These are phyloP conservation scores for Scotopteryx bipunctaria DNA, from an alignment of 2,888 invertebrate species.

Conservation along the genomic window DNA sequence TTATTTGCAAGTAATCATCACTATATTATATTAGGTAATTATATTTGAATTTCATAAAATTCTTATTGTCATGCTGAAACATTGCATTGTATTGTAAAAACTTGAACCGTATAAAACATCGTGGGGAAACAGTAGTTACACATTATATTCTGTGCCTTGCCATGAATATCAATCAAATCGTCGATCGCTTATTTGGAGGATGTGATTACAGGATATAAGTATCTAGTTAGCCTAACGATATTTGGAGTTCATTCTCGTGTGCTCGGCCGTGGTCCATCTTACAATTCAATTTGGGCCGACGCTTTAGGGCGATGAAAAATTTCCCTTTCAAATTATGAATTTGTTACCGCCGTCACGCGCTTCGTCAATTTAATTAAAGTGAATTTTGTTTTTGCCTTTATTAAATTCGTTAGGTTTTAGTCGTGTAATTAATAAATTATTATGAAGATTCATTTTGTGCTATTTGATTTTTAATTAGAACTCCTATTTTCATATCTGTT, in stretches of 20 bases:
- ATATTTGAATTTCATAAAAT: too few species aligned
- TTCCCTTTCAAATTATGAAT: constrained; percentile 73
- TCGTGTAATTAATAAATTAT: constrained; percentile 45
- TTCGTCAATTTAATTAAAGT: constrained; percentile 70
- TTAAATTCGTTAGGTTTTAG: constrained; percentile 45
- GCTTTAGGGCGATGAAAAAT: constrained; percentile 71
- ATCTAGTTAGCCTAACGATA: neutral
- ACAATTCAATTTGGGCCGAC: constrained; percentile 71
- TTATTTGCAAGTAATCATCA: too few species aligned
- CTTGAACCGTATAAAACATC: too few species aligned
- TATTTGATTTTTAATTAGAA: too few species aligned
- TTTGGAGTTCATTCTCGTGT: neutral
- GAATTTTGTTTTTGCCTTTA: constrained; percentile 56
- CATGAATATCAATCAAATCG: neutral
- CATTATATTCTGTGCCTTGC: too few species aligned
- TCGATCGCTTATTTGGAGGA: neutral
- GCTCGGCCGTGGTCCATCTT: constrained; percentile 31
- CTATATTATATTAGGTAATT: too few species aligned
- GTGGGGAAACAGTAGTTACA: too few species aligned
- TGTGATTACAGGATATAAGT: neutral
- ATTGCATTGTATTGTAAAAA: too few species aligned
- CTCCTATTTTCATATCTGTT: too few species aligned
- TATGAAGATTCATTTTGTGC: constrained; percentile 38
- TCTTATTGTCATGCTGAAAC: too few species aligned
- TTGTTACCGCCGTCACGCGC: constrained; percentile 70